phyloP scores from a whole-genome alignment of 2,113 vertebrate genomes.

The Coptodon bakossiorum region DNA sequence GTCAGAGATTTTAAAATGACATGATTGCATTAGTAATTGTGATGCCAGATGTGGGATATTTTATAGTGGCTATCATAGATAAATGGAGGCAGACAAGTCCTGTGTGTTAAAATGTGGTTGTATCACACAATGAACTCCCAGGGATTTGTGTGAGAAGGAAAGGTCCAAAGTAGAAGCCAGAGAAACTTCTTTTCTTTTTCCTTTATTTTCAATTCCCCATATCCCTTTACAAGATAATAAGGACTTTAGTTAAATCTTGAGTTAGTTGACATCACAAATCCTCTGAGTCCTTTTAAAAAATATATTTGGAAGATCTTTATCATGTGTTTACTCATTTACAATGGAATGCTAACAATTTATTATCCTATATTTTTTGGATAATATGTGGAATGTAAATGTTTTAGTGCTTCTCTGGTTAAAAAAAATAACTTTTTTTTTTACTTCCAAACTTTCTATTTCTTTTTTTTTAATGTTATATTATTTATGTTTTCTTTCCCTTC shows the following conservation, averaged over 20 bases:
- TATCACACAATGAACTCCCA: background rate
- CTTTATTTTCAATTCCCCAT: background rate
- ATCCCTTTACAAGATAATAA: background rate
- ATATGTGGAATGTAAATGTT: background rate
- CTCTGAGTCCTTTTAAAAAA: background rate
- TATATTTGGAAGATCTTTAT: background rate
- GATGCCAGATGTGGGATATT: background rate
- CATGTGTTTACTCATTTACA: background rate
- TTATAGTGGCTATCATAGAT: background rate
- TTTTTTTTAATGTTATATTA: background rate
- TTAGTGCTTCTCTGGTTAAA: background rate
- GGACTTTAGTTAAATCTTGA: background rate
- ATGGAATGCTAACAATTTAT: background rate
- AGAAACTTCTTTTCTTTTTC: background rate
- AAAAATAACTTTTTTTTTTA: background rate
- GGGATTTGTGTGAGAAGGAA: background rate
- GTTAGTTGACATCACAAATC: background rate
- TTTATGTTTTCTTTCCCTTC: background rate
- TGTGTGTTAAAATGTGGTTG: background rate
- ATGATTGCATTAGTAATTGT: background rate
- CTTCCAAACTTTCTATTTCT: background rate
- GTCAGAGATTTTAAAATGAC: background rate
- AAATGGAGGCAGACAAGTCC: background rate
- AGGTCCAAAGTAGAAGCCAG: background rate
- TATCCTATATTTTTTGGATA: background rate